Evolutionary conservation across 1,140 invertebrate genomes (phyloP).

Genomic region (Cryptotermes secundus): DNA sequence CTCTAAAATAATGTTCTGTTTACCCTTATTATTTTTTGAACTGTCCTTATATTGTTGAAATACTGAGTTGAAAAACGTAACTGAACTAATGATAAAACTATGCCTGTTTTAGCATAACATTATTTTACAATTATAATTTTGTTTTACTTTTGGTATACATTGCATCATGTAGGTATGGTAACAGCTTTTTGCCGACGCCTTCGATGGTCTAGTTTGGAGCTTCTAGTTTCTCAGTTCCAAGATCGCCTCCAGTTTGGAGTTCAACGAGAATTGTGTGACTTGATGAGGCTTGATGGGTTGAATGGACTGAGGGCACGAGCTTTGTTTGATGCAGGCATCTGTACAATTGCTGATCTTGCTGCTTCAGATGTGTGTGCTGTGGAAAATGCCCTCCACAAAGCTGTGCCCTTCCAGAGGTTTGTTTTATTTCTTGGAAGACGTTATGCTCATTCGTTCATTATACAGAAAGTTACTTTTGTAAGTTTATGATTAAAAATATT

Average conservation of each 20-base stretch:
- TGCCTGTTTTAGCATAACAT: background rate
- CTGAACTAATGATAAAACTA: slow-evolving; percentile 4
- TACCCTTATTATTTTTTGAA: too few species aligned
- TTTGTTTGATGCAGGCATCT: slow-evolving; percentile 82
- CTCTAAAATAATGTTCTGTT: too few species aligned
- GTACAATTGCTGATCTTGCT: slow-evolving; percentile 75
- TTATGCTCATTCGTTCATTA: too few species aligned
- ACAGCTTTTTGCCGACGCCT: slow-evolving; percentile 88
- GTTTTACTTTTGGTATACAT: too few species aligned
- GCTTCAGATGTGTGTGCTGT: slow-evolving; percentile 65
- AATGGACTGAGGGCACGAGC: slow-evolving; percentile 83
- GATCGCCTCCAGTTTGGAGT: slow-evolving; percentile 92
- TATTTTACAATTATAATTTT: too few species aligned
- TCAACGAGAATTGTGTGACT: slow-evolving; percentile 86
- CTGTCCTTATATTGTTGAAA: too few species aligned
- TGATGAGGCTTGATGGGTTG: slow-evolving; percentile 81
- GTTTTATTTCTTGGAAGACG: background rate
- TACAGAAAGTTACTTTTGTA: too few species aligned
- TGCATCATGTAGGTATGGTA: slow-evolving; percentile 72
- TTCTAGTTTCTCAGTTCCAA: slow-evolving; percentile 91
- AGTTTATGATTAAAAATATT: too few species aligned
- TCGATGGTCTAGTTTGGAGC: slow-evolving; percentile 89
- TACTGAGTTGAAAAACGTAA: background rate
- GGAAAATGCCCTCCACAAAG: slow-evolving; percentile 74
- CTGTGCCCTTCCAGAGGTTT: slow-evolving; percentile 78